Conservation (phyloP, 2,888 invertebrate species). For the Drosophila mayaguana region DNA sequence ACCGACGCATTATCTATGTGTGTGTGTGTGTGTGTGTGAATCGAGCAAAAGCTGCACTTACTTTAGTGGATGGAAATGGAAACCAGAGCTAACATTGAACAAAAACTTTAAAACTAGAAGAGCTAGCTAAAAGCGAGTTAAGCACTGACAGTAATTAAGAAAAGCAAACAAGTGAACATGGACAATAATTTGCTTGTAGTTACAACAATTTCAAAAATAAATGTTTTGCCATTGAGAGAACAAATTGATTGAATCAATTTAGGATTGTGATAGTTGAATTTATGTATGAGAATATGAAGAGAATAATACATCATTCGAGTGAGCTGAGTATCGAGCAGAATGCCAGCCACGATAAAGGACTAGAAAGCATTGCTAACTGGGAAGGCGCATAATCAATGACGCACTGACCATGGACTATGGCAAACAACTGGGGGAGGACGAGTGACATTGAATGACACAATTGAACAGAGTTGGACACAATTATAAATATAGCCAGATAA, state of each 20-base stretch:
- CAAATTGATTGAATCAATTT: constrained; percentile 2
- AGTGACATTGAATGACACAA: constrained; percentile 6
- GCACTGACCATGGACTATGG: constrained; percentile 1
- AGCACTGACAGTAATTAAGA: constrained; percentile 9
- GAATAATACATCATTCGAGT: background rate
- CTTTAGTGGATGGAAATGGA: constrained; percentile 5
- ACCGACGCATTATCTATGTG: background rate
- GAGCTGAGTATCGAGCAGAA: background rate
- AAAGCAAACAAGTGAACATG: constrained; percentile 3
- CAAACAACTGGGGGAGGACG: constrained; percentile 1
- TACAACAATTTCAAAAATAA: background rate
- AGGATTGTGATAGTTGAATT: background rate
- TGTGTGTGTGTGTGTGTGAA: constrained; percentile 1
- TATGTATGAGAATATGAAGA: background rate
- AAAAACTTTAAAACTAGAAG: constrained; percentile 1
- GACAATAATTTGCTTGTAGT: background rate
- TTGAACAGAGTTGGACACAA: background rate
- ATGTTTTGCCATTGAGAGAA: background rate
- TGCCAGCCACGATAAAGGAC: background rate
- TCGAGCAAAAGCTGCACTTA: constrained; percentile 10
- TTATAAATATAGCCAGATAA: constrained; percentile 9
- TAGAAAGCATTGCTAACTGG: background rate
- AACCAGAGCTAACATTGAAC: background rate
- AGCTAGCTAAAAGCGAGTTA: background rate
- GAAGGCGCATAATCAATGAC: constrained; percentile 9